phyloP scores from a whole-genome alignment of 2,888 invertebrate genomes.

The Tolmerus cingulatus region DNA sequence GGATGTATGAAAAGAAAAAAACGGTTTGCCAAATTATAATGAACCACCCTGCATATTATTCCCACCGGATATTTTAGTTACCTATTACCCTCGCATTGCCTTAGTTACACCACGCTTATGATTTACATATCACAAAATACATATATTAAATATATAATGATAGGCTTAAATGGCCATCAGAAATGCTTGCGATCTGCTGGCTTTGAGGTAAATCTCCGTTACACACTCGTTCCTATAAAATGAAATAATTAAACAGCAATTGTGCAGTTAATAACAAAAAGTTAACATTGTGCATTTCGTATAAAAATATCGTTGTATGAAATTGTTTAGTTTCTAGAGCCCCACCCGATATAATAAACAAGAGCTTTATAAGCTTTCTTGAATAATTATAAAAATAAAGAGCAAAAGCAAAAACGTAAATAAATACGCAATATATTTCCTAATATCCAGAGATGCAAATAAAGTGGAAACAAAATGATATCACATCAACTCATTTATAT shows the following conservation, averaged over 20 bases:
- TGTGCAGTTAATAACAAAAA: conserved; percentile 1
- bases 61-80: conserved; percentile 26
- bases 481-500: conserved; percentile 17
- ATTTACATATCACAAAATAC: conserved; percentile 25
- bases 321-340: conserved; percentile 1
- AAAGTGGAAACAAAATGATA: background rate
- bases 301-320: background rate
- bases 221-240: conserved; percentile 30
- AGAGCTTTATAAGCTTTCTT: conserved; percentile 25
- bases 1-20: background rate
- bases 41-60: background rate
- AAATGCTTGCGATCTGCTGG: background rate
- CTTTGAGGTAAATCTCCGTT: background rate
- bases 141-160: background rate
- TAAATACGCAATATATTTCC: conserved; percentile 14
- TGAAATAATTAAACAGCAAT: conserved; percentile 4
- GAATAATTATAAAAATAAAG: background rate
- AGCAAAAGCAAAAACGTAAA: background rate
- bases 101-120: conserved; percentile 22
- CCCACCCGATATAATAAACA: conserved; percentile 13
- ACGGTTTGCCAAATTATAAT: background rate
- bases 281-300: conserved; percentile 30
- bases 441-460: background rate
- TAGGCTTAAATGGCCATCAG: background rate
- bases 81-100: background rate